Evolutionary conservation across 2,888 invertebrate genomes (phyloP), one percentile per base, ranked within the genome.

Genomic region (Yponomeuta malinellus): DNA sequence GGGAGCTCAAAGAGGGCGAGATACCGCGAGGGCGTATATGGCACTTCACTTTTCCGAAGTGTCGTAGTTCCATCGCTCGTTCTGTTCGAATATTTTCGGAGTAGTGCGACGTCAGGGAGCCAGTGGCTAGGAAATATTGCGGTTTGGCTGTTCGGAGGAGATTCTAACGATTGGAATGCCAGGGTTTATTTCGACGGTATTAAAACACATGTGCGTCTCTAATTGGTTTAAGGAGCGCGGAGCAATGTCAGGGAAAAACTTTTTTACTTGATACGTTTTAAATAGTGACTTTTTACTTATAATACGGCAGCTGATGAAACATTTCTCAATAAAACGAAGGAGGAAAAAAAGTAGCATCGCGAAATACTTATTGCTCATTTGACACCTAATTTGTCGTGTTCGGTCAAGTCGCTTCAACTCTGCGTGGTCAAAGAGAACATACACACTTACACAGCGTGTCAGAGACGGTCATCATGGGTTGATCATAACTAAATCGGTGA

Each of bases 1-100:
- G 71, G 71, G 73, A 70, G 37, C 68, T 68, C 37, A 68, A 48
- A 68, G 68, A 48, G 68, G 68, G 29, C 29, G 63, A 10, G 48
- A 68, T 68, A 48, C 48, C 48, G 68, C n/a, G 23, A 8, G 48
- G 23, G 68, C 23, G 43, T 68, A n/a, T 33, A 33, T 23, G 65
- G 31, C 33, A 33, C 15, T 43, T 12, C 68, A 23, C 23, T 43
- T 68, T 37, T 43, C 23, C n/a, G 23, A 23, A 15, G 9, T 37
- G 48, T 8, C 43, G n/a, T 68, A n/a, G n/a, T 23, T 68, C n/a
- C 68, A 68, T 12, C 15, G 68, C 68, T 68, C 31, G 52, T 68
- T n/a, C 12, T 48, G 52, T 59, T 59, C 12, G 52, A 33, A 52
- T 8, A 23, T 5, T 9, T 23, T 68, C 12, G 31, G 29, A 31